Conservation (phyloP, 2,113 vertebrate genomes). For the Casuarius casuarius region DNA sequence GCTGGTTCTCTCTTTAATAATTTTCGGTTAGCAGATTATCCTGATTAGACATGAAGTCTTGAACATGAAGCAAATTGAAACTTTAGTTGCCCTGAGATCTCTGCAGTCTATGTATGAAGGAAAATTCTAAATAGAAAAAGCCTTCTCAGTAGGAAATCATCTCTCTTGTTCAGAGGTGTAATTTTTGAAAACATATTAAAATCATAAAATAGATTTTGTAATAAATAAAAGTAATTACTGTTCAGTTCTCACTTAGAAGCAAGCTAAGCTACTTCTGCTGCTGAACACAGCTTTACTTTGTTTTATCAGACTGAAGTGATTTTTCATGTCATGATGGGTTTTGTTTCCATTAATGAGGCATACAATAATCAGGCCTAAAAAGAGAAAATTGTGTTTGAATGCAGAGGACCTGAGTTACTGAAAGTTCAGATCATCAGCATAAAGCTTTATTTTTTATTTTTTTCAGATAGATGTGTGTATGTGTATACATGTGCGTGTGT, state of each 20-base stretch:
- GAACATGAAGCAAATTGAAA: not conserved
- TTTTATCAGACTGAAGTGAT: not conserved
- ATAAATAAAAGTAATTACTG: slow-evolving; percentile 23
- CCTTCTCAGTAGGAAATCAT: not conserved
- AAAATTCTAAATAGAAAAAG: not conserved
- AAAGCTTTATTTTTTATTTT: not conserved
- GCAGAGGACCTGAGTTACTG: not conserved
- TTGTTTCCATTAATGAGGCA: slow-evolving; percentile 36
- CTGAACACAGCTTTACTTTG: not conserved
- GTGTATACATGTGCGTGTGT: no score
- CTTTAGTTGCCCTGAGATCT: not conserved
- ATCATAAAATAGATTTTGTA: not conserved
- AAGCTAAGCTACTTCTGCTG: not conserved
- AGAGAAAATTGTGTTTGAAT: not conserved
- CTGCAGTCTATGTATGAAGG: not conserved
- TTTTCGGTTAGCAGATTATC: not conserved
- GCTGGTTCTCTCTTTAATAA: not conserved
- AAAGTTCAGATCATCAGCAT: not conserved
- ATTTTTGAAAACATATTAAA: not conserved
- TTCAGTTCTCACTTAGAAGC: not conserved
- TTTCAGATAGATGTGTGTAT: no score
- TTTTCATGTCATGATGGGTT: slow-evolving; percentile 27
- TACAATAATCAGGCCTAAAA: not conserved
- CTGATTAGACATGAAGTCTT: not conserved
- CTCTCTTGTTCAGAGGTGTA: not conserved